Conservation (phyloP, 2,888 invertebrate genomes). For the Archips crataeganus region DNA sequence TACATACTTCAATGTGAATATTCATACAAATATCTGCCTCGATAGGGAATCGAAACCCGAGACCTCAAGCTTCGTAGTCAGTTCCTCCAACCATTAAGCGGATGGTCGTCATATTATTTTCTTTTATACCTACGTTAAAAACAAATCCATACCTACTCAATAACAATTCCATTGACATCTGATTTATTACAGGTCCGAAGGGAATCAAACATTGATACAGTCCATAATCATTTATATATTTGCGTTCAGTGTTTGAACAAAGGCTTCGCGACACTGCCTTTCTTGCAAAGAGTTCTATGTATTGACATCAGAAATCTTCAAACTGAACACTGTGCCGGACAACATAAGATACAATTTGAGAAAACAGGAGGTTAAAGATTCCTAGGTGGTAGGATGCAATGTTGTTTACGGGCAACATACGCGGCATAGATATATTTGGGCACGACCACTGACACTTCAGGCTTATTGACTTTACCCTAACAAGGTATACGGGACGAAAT, state of each 20-base stretch:
- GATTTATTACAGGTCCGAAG: background rate
- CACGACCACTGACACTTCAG: too few relatives aligned
- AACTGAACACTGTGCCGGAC: background rate
- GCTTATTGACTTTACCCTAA: too few relatives aligned
- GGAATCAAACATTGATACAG: background rate
- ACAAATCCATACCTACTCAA: background rate
- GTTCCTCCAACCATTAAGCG: too few relatives aligned
- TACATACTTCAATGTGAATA: too few relatives aligned
- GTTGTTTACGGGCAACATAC: background rate
- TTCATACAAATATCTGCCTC: too few relatives aligned
- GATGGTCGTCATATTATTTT: too few relatives aligned
- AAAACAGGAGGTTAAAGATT: background rate
- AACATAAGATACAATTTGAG: background rate
- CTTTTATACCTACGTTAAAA: background rate
- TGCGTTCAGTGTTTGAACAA: constrained; percentile 8
- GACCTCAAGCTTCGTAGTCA: too few relatives aligned
- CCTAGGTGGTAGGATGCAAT: background rate
- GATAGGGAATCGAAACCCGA: too few relatives aligned
- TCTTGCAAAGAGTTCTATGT: background rate
- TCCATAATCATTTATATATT: constrained; percentile 19
- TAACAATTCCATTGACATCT: background rate
- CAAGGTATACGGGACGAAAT: too few relatives aligned
- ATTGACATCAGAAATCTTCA: background rate
- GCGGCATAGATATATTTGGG: too few relatives aligned
- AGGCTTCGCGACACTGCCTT: background rate